Conservation (phyloP, 2,888 invertebrate genomes). For the Dryobota labecula region DNA sequence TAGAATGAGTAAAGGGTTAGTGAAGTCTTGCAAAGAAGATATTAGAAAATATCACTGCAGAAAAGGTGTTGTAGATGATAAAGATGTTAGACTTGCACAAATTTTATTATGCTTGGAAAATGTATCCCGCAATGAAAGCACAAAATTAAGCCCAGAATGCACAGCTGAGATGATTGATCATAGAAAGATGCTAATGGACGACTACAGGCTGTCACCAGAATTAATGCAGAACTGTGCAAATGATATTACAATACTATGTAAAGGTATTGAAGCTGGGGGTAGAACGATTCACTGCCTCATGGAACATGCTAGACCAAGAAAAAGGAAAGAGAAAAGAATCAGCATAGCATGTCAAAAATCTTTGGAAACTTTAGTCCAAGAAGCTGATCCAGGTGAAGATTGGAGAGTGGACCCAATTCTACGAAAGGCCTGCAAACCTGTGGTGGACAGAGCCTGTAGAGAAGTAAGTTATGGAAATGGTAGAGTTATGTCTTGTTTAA, state of each 20-base stretch:
- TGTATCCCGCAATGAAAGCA: slow-evolving; percentile 92
- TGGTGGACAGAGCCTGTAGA: slow-evolving; percentile 94
- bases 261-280: slow-evolving; percentile 94
- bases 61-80: slow-evolving; percentile 95
- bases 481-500: slow-evolving; percentile 97
- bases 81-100: slow-evolving; percentile 96
- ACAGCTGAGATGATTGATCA: slow-evolving; percentile 97
- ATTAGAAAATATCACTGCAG: slow-evolving; percentile 96
- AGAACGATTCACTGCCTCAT: slow-evolving; percentile 98
- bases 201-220: slow-evolving; percentile 98
- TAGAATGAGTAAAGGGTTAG: slow-evolving; percentile 96
- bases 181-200: slow-evolving; percentile 97
- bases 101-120: slow-evolving; percentile 98
- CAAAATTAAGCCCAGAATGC: slow-evolving; percentile 94
- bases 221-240: slow-evolving; percentile 96
- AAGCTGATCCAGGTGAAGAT: slow-evolving; percentile 98
- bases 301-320: slow-evolving; percentile 94
- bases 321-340: slow-evolving; percentile 92
- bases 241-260: slow-evolving; percentile 95
- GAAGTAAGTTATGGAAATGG: slow-evolving; percentile 94
- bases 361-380: slow-evolving; percentile 94
- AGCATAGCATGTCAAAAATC: slow-evolving; percentile 94
- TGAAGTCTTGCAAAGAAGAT: slow-evolving; percentile 96
- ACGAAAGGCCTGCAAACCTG: slow-evolving; percentile 95
- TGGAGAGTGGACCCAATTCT: slow-evolving; percentile 98